Evolutionary conservation across 1,140 invertebrate species (phyloP).

Genomic region (Anastatus disparis): DNA sequence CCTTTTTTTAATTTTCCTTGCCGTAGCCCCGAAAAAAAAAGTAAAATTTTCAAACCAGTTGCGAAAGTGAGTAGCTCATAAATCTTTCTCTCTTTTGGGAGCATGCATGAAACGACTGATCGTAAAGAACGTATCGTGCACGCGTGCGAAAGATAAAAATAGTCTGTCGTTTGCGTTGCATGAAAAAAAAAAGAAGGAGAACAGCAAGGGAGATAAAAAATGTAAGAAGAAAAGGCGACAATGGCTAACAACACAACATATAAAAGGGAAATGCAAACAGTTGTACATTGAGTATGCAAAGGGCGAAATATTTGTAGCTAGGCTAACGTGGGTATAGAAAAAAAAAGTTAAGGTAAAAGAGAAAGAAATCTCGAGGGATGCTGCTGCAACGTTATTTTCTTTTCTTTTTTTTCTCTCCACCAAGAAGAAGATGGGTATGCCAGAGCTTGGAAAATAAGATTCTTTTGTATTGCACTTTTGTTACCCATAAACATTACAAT

Average conservation of each 20-base stretch:
- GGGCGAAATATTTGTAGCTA: conserved; percentile 44
- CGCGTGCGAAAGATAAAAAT: no score
- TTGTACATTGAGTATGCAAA: conserved; percentile 46
- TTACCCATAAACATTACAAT: conserved; percentile 1
- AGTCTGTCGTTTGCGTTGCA: no score
- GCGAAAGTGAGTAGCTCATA: no score
- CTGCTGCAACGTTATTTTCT: no score
- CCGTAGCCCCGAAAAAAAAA: no score
- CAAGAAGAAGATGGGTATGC: not conserved
- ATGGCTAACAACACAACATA: no score
- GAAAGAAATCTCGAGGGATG: not conserved
- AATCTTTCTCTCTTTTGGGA: not conserved
- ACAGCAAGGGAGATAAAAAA: conserved; percentile 6
- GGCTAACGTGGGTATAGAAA: not conserved
- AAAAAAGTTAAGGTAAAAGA: not conserved
- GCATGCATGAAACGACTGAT: conserved; percentile 2
- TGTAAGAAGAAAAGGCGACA: conserved; percentile 30
- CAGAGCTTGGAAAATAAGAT: not conserved
- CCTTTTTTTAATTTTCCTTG: no score
- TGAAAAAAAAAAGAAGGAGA: conserved; percentile 22
- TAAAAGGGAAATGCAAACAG: conserved; percentile 41
- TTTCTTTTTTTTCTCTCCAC: not conserved
- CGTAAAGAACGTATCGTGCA: conserved; percentile 14
- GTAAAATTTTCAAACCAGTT: no score
- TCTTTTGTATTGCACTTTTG: conserved; percentile 8